These are phyloP conservation scores for Pterobdella sp. DNA, from an alignment of 2,888 invertebrate genomes.

Conservation along the genomic window DNA sequence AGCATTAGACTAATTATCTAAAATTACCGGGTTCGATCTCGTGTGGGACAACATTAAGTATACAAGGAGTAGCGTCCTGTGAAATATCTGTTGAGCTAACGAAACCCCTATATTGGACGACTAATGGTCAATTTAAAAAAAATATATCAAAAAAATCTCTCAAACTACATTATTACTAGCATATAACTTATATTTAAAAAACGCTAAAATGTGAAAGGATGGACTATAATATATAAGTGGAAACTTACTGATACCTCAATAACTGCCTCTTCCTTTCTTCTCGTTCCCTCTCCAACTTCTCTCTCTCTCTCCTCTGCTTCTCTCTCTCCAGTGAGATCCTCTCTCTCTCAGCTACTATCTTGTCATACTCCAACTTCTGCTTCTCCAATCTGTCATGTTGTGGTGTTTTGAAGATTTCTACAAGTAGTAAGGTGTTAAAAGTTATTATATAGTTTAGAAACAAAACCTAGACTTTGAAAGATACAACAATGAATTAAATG, in stretches of 20 bases:
- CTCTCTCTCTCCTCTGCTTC: slow-evolving; percentile 48
- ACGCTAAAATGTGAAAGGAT: neutral
- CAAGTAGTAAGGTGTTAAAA: neutral
- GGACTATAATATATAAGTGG: neutral
- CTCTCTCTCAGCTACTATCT: slow-evolving; percentile 55
- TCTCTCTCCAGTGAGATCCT: slow-evolving; percentile 56
- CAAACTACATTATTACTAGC: neutral
- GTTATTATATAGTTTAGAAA: too few relatives aligned
- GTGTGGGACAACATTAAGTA: too few relatives aligned
- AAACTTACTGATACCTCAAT: slow-evolving; percentile 18
- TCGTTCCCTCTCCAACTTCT: slow-evolving; percentile 60
- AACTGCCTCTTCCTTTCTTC: slow-evolving; percentile 59
- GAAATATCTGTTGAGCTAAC: too few relatives aligned
- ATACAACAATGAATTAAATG: too few relatives aligned
- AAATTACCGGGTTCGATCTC: too few relatives aligned
- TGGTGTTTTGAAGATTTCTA: neutral
- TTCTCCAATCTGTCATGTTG: slow-evolving; percentile 34
- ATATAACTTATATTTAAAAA: neutral
- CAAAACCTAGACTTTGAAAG: too few relatives aligned
- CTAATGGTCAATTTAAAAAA: too few relatives aligned
- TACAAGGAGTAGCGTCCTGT: too few relatives aligned
- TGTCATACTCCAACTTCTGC: slow-evolving; percentile 59
- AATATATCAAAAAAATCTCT: too few relatives aligned
- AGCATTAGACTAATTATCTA: too few relatives aligned
- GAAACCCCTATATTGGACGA: too few relatives aligned